Evolutionary conservation across 2,888 invertebrate species (phyloP).

Genomic region (Lithophane socia): DNA sequence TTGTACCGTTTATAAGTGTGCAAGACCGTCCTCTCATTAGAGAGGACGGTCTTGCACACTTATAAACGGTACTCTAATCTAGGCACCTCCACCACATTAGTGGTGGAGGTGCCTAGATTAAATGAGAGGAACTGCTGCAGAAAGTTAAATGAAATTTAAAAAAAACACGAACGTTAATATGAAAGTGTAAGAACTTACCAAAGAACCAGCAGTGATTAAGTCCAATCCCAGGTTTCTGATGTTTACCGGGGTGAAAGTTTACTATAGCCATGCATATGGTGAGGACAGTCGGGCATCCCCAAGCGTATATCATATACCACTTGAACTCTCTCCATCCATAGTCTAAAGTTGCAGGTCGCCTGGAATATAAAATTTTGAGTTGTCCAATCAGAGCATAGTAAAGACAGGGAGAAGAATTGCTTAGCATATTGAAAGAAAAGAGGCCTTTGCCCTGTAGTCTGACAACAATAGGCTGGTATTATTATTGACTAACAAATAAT

Average conservation of each 20-base stretch:
- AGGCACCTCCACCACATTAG: too few species aligned
- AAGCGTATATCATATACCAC: slow-evolving; percentile 90
- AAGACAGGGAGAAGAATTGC: background rate
- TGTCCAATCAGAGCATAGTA: background rate
- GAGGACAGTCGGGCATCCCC: slow-evolving; percentile 90
- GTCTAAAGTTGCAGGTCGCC: slow-evolving; percentile 76
- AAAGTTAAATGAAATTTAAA: background rate
- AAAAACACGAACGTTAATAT: background rate
- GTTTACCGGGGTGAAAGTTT: slow-evolving; percentile 88
- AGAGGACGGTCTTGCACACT: too few species aligned
- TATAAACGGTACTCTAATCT: too few species aligned
- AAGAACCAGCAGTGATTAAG: slow-evolving; percentile 92
- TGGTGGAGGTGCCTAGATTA: background rate
- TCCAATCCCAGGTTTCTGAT: slow-evolving; percentile 91
- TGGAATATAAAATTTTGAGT: slow-evolving; percentile 61
- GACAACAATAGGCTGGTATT: too few species aligned
- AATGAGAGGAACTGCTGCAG: background rate
- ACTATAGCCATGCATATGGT: slow-evolving; percentile 87
- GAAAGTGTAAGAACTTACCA: slow-evolving; percentile 81
- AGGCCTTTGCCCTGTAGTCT: too few species aligned
- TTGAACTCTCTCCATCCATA: slow-evolving; percentile 91
- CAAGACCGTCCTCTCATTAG: background rate
- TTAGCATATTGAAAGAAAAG: background rate
- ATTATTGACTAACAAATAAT: background rate
- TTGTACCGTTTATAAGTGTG: background rate